Evolutionary conservation across 2,888 invertebrate genomes (phyloP), one percentile per base, ranked within the genome.

Genomic region (Lapara coniferarum): DNA sequence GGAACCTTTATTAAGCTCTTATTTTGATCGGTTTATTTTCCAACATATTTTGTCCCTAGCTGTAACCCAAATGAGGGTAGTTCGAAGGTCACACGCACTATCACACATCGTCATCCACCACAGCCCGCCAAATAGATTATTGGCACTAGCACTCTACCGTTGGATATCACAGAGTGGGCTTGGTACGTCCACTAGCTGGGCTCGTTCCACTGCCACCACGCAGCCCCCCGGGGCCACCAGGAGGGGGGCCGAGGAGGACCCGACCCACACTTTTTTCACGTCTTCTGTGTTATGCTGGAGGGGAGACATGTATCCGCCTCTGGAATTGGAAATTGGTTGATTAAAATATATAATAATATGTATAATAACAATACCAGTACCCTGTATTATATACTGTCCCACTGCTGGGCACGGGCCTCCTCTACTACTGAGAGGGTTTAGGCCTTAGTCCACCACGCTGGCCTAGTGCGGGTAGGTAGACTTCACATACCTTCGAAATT

Each of bases 181-280:
- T 37, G 81, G 75, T 67, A 79, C 69, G 72, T 91, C 91, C 10
- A 91, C 87, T 13, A 93, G 85, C 55, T 90, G 91, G 8, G 93
- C 93, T 6, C 93, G 72, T 69, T 93, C 93, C 0, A 93, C 92
- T 0, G 91, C 90, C 52, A 93, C 92, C 25, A 93, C 79, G 75
- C 93, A 92, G 2, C 93, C 93, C 0, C 89, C 89, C 0, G 92
- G 90, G 0, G 92, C 78, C 44, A 93, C 89, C 14, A 93, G 80
- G 0, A 93, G 83, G 0, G 93, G 93, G 0, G 91, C 86, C 0
- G 89, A 77, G 0, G 85, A 80, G 53, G 83, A 83, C 0, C 93
- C 92, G 51, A 91, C 89, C 93, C 93, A 93, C n/a, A 93, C 92
- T 72, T 93, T 93, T 78, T 93, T 93, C 30, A 93, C 91, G 74